Percentiles rank a stretch among this genome's conserved stretches.
Conservation (phyloP, 2,797 vertebrate genomes). For the Poecile montanus region DNA sequence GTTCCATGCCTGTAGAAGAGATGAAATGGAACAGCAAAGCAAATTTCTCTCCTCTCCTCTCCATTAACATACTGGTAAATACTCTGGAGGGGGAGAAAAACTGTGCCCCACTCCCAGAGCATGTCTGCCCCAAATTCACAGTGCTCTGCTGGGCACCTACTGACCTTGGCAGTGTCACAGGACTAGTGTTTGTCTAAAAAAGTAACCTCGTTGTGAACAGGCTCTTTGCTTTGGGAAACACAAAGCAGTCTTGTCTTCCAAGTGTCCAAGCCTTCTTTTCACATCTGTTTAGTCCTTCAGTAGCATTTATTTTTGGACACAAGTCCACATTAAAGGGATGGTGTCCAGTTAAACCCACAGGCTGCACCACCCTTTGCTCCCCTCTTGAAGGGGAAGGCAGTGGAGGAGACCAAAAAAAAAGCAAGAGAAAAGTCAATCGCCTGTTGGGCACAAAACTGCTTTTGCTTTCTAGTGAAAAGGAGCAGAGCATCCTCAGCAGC, state of each 20-base stretch:
- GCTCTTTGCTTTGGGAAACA: conserved; percentile 43
- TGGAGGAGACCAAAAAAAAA: neutral
- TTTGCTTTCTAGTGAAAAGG: conserved; percentile 40
- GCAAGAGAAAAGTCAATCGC: neutral
- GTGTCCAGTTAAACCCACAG: conserved; percentile 25
- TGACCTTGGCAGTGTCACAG: conserved; percentile 43
- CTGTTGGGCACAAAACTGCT: neutral
- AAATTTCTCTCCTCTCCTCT: neutral
- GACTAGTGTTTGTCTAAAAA: conserved; percentile 34
- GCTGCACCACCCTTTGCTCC: neutral
- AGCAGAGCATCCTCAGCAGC: neutral
- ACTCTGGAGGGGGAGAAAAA: neutral
- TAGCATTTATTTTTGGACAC: conserved; percentile 54
- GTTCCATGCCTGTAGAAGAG: neutral
- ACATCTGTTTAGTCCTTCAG: conserved; percentile 40
- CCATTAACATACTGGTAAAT: neutral
- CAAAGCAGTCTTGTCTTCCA: conserved; percentile 66
- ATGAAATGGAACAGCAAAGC: neutral
- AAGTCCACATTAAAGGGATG: conserved; percentile 33
- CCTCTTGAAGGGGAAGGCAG: neutral
- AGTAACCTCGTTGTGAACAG: conserved; percentile 54
- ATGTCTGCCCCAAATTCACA: neutral
- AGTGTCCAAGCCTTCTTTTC: conserved; percentile 52
- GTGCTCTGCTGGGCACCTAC: conserved; percentile 13
- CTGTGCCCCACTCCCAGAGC: neutral